phyloP scores from a whole-genome alignment of 2,888 invertebrate genomes.

The Liodrosophila aerea region DNA sequence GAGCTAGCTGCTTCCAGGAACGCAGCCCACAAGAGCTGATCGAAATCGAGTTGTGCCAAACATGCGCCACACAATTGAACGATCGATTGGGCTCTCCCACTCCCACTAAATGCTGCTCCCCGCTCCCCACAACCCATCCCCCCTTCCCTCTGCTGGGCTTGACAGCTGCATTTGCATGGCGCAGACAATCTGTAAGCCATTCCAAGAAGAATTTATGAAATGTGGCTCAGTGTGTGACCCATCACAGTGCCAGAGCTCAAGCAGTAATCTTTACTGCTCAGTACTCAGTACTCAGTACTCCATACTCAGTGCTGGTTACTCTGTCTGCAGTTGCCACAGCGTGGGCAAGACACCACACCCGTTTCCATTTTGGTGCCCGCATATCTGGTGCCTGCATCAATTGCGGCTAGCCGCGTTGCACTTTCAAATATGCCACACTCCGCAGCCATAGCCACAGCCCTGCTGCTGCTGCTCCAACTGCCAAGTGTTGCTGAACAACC shows the following conservation, averaged over 20 bases:
- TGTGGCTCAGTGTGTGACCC: conserved; percentile 48
- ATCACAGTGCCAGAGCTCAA: conserved; percentile 3
- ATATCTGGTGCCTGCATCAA: conserved; percentile 47
- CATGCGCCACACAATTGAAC: conserved; percentile 54
- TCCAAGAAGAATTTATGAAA: conserved; percentile 67
- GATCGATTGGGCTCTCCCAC: conserved; percentile 49
- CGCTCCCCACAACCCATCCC: not conserved
- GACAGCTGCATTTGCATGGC: conserved; percentile 47
- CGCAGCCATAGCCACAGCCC: not conserved
- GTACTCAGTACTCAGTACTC: conserved; percentile 5
- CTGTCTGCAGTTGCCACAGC: conserved; percentile 14
- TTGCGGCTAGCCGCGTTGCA: conserved; percentile 19
- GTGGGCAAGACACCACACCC: conserved; percentile 64
- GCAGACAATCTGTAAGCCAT: conserved; percentile 44
- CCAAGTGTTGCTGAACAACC: conserved; percentile 39
- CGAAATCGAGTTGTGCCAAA: conserved; percentile 47
- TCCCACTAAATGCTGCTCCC: conserved; percentile 29
- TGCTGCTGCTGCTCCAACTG: conserved; percentile 1
- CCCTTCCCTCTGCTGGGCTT: conserved; percentile 4
- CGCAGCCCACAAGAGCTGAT: conserved; percentile 55
- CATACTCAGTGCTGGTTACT: not conserved
- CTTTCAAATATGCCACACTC: conserved; percentile 41
- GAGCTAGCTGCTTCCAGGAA: conserved; percentile 53
- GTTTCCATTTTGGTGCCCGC: conserved; percentile 45
- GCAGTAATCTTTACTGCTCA: not conserved